phyloP scores from a whole-genome alignment of 2,113 vertebrate genomes.

The Podarcis muralis region DNA sequence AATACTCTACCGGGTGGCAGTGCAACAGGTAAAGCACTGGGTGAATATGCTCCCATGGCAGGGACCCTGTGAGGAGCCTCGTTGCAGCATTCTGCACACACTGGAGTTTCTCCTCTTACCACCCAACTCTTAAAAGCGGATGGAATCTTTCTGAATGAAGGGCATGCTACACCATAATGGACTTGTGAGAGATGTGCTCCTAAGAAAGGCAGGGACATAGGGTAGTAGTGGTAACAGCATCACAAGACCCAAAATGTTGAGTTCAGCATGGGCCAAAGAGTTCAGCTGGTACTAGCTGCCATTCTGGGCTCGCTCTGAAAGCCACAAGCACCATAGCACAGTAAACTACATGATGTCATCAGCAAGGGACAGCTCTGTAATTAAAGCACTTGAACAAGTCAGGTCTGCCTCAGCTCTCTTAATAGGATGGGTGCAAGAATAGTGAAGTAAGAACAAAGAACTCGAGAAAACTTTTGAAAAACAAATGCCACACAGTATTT shows the following conservation, averaged over 20 bases:
- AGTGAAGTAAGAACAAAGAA: constrained; percentile 21
- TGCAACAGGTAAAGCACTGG: too few species aligned
- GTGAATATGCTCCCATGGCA: too few species aligned
- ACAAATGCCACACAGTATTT: constrained; percentile 57
- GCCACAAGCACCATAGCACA: not conserved
- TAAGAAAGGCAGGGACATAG: not conserved
- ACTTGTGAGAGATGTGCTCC: not conserved
- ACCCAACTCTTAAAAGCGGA: not conserved
- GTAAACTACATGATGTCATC: too few species aligned
- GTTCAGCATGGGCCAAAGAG: not conserved
- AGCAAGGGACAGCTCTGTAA: too few species aligned
- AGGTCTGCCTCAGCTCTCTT: not conserved
- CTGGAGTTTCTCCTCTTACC: too few species aligned
- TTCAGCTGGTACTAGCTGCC: not conserved
- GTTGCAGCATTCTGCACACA: too few species aligned
- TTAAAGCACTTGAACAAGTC: not conserved
- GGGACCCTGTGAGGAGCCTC: too few species aligned
- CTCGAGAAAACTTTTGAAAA: constrained; percentile 65
- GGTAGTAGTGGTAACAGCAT: too few species aligned
- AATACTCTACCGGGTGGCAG: too few species aligned
- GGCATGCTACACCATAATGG: not conserved
- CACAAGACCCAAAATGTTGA: not conserved
- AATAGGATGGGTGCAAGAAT: not conserved
- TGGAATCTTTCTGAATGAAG: not conserved
- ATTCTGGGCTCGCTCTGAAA: not conserved